Conservation (phyloP, 2,888 invertebrate species). For the Venustoraphidia nigricollis region DNA sequence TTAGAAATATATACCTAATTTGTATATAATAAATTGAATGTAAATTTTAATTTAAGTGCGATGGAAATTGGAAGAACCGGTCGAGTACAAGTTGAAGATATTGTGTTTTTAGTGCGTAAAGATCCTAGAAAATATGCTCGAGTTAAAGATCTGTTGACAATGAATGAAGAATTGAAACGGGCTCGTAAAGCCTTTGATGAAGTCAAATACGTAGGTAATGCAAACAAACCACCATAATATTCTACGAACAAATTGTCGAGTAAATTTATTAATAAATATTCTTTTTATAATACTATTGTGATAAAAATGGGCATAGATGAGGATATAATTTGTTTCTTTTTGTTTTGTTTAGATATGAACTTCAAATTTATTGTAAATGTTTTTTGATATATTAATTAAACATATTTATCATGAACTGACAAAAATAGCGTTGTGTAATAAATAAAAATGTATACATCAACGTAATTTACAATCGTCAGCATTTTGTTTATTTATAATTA, state of each 20-base stretch:
- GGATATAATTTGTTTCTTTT: too few species aligned
- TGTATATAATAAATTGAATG: background rate
- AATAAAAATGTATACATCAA: too few species aligned
- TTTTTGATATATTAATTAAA: too few species aligned
- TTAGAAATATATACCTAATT: background rate
- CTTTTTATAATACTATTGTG: background rate
- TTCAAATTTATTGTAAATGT: too few species aligned
- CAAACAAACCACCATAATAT: too few species aligned
- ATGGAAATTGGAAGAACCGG: constrained; percentile 97
- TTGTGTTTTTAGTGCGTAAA: constrained; percentile 88
- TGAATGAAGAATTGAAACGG: constrained; percentile 98
- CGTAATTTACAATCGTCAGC: too few species aligned
- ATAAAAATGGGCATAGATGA: too few species aligned
- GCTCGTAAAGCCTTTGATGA: constrained; percentile 99
- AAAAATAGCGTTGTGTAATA: too few species aligned
- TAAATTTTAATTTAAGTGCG: constrained; percentile 41
- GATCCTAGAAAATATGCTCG: constrained; percentile 93
- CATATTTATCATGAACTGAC: too few species aligned
- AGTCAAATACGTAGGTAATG: constrained; percentile 83
- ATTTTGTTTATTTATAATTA: too few species aligned
- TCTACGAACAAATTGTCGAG: constrained; percentile 6
- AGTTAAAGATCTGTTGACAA: constrained; percentile 89
- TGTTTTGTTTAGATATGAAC: too few species aligned
- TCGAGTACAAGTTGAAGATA: constrained; percentile 94
- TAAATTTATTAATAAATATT: constrained; percentile 12